These are phyloP conservation scores for Tetramorium parvispinum DNA, from an alignment of 1,140 invertebrate genomes.

Conservation along the genomic window DNA sequence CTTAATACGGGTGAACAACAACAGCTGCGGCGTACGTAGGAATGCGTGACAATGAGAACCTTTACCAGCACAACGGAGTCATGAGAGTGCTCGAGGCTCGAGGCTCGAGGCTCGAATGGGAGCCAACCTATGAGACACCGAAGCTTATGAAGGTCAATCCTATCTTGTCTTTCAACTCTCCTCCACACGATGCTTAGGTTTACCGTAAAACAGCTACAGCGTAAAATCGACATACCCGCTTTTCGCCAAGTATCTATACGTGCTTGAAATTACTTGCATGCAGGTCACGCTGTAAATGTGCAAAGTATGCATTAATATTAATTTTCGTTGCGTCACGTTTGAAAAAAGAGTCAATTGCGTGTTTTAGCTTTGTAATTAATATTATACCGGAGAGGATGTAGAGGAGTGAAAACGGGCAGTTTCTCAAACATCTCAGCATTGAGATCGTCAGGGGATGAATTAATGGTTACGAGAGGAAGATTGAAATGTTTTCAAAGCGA, in stretches of 20 bases:
- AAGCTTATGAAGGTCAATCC: conserved; percentile 41
- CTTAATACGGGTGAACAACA: conserved; percentile 62
- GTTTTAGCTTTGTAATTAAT: not conserved
- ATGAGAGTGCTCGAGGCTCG: conserved; percentile 42
- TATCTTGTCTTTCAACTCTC: conserved; percentile 48
- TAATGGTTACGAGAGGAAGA: conserved; percentile 30
- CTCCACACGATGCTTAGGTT: conserved; percentile 73
- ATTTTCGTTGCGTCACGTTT: conserved; percentile 49
- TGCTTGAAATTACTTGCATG: conserved; percentile 76
- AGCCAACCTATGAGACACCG: conserved; percentile 32
- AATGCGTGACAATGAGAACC: conserved; percentile 49
- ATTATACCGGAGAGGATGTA: not conserved
- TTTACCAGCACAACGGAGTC: conserved; percentile 55
- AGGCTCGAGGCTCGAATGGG: conserved; percentile 29
- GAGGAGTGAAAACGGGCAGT: not conserved
- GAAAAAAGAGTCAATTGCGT: not conserved
- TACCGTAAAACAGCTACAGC: conserved; percentile 75
- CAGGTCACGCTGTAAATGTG: conserved; percentile 68
- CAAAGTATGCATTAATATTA: conserved; percentile 71
- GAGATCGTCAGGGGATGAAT: conserved; percentile 6
- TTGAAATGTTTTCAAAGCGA: conserved; percentile 55
- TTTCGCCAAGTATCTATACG: conserved; percentile 68
- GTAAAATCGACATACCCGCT: conserved; percentile 73
- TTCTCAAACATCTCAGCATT: not conserved
- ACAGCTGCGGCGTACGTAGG: conserved; percentile 36